A percentile compares a stretch with the other conserved stretches of the same genome.
phyloP scores from a whole-genome alignment of 1,140 invertebrate species.

The Sycophila sp. region DNA sequence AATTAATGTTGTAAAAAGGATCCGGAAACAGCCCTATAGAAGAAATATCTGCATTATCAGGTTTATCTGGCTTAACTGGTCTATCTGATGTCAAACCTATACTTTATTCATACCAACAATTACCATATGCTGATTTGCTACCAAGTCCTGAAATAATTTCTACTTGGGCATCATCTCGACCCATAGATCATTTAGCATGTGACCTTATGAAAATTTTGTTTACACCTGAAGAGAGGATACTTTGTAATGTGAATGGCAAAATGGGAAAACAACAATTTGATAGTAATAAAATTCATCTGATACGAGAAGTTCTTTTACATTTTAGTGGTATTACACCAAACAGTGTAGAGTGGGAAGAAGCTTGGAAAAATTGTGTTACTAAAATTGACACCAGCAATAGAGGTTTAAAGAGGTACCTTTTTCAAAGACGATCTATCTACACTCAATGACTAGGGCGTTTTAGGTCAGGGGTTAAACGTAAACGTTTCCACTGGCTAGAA shows the following conservation, averaged over 20 bases:
- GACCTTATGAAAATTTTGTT: slow-evolving; percentile 68
- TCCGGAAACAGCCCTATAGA: slow-evolving; percentile 54
- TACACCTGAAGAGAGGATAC: slow-evolving; percentile 64
- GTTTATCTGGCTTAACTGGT: slow-evolving; percentile 54
- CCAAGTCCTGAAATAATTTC: slow-evolving; percentile 63
- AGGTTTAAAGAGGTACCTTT: slow-evolving; percentile 65
- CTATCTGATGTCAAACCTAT: slow-evolving; percentile 53
- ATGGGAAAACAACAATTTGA: slow-evolving; percentile 68
- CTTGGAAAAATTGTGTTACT: slow-evolving; percentile 67
- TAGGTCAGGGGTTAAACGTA: slow-evolving; percentile 60
- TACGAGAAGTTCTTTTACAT: slow-evolving; percentile 63
- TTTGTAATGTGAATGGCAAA: slow-evolving; percentile 68
- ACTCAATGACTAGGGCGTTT: slow-evolving; percentile 63
- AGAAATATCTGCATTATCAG: slow-evolving; percentile 58
- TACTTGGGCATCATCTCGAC: slow-evolving; percentile 64
- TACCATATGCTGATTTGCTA: slow-evolving; percentile 65
- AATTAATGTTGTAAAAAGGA: slow-evolving; percentile 41
- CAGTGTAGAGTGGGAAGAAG: slow-evolving; percentile 64
- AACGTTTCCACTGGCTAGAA: slow-evolving; percentile 61
- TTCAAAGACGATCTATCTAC: slow-evolving; percentile 61
- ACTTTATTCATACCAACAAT: slow-evolving; percentile 62
- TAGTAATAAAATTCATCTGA: slow-evolving; percentile 65
- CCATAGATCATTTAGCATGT: slow-evolving; percentile 66
- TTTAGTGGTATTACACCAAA: slow-evolving; percentile 61
- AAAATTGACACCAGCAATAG: slow-evolving; percentile 68